These are phyloP conservation scores for Metalampra italica DNA, from an alignment of 2,888 invertebrate genomes.

Conservation along the genomic window DNA sequence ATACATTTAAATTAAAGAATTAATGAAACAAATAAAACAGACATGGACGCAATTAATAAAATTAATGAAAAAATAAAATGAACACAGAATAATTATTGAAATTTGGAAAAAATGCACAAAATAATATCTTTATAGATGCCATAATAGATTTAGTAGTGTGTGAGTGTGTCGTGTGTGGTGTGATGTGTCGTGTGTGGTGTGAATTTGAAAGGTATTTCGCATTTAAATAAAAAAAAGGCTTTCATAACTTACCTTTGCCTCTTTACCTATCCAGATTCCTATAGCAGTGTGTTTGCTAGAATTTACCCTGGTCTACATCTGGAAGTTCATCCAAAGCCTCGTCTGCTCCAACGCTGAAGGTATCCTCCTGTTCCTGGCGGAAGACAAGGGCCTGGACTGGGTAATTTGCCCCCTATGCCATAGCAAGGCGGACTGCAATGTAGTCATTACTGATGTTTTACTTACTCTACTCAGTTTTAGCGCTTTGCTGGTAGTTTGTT, in stretches of 20 bases:
- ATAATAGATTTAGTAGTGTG: too few species aligned
- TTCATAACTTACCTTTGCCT: neutral
- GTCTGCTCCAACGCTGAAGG: conserved; percentile 37
- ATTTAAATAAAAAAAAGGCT: too few species aligned
- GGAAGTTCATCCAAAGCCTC: conserved; percentile 39
- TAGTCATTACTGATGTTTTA: conserved; percentile 31
- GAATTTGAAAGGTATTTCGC: too few species aligned
- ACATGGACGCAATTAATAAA: too few species aligned
- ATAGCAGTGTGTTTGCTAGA: conserved; percentile 38
- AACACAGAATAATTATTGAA: too few species aligned
- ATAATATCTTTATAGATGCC: too few species aligned
- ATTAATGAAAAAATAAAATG: too few species aligned
- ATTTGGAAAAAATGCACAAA: too few species aligned
- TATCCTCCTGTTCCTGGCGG: conserved; percentile 35
- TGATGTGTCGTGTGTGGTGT: too few species aligned
- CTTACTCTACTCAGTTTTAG: conserved; percentile 37
- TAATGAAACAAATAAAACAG: too few species aligned
- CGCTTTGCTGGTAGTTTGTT: conserved; percentile 31
- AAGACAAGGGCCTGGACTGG: conserved; percentile 36
- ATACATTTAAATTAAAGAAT: too few species aligned
- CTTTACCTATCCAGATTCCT: conserved; percentile 34
- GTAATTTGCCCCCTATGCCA: conserved; percentile 45
- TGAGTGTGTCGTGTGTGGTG: too few species aligned
- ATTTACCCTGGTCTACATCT: conserved; percentile 33
- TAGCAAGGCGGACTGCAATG: conserved; percentile 34